These are phyloP conservation scores for Iguana delicatissima DNA, from an alignment of 2,797 vertebrate species.

Conservation along the genomic window DNA sequence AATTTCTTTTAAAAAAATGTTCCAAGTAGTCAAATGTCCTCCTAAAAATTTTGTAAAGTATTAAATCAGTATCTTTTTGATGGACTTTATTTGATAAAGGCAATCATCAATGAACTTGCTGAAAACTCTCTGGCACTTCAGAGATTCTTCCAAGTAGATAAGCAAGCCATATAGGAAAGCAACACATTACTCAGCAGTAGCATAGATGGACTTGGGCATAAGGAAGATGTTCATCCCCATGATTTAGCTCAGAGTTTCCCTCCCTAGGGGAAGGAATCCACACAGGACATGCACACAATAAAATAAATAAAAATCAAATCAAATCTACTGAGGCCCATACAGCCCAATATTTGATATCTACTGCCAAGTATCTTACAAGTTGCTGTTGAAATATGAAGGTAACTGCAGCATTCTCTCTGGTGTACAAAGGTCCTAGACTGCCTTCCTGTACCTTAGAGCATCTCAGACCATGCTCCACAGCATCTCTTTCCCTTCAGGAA, in stretches of 20 bases:
- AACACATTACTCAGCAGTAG: neutral
- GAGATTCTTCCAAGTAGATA: neutral
- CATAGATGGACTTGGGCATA: neutral
- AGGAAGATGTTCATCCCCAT: neutral
- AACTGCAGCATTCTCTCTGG: too few relatives aligned
- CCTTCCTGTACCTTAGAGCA: neutral
- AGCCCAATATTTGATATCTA: too few relatives aligned
- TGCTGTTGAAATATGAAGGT: too few relatives aligned
- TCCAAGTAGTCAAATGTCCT: neutral
- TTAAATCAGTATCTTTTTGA: neutral
- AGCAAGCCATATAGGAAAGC: slow-evolving; percentile 3
- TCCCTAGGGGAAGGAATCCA: too few relatives aligned
- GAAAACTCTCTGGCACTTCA: slow-evolving; percentile 32
- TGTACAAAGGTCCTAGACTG: too few relatives aligned
- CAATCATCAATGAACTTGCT: too few relatives aligned
- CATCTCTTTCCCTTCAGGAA: too few relatives aligned
- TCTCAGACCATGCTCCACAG: neutral
- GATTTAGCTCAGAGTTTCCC: neutral
- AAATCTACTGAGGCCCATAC: too few relatives aligned
- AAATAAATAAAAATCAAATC: too few relatives aligned
- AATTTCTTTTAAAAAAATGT: neutral
- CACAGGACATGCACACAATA: too few relatives aligned
- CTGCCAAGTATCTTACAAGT: too few relatives aligned
- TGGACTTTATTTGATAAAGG: slow-evolving; percentile 25
- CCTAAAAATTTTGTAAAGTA: slow-evolving; percentile 21